These are phyloP conservation scores for Eudasyphora cyanicolor DNA, from an alignment of 2,888 invertebrate genomes.

Conservation along the genomic window DNA sequence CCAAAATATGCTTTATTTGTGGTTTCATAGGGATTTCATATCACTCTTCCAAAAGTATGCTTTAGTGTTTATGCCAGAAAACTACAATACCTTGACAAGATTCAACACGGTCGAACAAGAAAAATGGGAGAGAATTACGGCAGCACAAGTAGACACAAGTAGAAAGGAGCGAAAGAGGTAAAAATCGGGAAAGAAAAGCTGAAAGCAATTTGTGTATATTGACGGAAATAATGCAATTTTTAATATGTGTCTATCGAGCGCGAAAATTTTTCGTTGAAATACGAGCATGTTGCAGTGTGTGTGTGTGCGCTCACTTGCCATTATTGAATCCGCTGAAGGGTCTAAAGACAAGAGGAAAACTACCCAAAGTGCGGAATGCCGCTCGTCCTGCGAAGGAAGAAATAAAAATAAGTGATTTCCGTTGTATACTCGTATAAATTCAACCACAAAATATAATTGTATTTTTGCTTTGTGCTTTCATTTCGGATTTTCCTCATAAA, in stretches of 20 bases:
- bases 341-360: neutral
- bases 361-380: neutral
- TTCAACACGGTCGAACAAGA: neutral
- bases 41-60: neutral
- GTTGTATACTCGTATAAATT: slow-evolving; percentile 55
- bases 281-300: neutral
- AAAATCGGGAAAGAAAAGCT: neutral
- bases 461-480: slow-evolving; percentile 19
- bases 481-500: neutral
- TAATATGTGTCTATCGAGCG: too few species aligned
- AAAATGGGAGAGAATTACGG: neutral
- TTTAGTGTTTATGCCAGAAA: neutral
- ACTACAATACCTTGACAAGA: neutral
- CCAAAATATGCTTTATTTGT: slow-evolving; percentile 18
- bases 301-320: neutral
- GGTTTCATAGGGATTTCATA: neutral
- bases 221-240: slow-evolving; percentile 55
- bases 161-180: neutral
- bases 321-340: neutral
- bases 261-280: too few species aligned
- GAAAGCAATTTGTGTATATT: slow-evolving; percentile 31
- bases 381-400: slow-evolving; percentile 27
- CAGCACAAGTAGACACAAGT: too few species aligned
- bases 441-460: slow-evolving; percentile 53
- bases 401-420: slow-evolving; percentile 54